phyloP scores from a whole-genome alignment of 30 jellyfish, hydroid and myxozoan species.

The Chrysaora quinquecirrha region DNA sequence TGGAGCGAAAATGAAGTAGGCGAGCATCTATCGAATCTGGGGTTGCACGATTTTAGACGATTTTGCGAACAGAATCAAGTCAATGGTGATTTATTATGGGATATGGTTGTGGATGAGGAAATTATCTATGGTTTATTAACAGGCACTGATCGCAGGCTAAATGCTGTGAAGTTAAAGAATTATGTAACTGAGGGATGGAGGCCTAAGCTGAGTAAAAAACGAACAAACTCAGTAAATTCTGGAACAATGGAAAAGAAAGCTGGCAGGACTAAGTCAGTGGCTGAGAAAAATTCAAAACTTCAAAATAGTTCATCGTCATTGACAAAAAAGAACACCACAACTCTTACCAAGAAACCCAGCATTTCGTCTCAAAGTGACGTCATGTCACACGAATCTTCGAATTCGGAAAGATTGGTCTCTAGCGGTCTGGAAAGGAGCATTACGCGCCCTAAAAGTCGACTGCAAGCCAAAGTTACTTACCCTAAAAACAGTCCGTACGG shows the following conservation, averaged over 20 bases:
- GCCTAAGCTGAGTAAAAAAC: constrained; percentile 60
- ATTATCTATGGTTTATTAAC: constrained; percentile 47
- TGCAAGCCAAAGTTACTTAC: constrained; percentile 43
- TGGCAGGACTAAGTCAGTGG: neutral
- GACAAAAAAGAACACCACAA: neutral
- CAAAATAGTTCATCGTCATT: neutral
- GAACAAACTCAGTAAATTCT: neutral
- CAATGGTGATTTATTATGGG: constrained; percentile 90
- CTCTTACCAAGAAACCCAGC: constrained; percentile 10
- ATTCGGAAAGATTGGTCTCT: neutral
- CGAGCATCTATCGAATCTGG: constrained; percentile 66
- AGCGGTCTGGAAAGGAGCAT: neutral
- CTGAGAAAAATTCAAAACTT: neutral
- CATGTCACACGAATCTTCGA: neutral
- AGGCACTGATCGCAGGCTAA: constrained; percentile 72
- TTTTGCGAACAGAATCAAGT: constrained; percentile 85
- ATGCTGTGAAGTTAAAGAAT: constrained; percentile 79
- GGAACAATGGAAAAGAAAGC: constrained; percentile 2
- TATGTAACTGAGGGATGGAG: constrained; percentile 94
- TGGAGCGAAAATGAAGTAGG: constrained; percentile 88
- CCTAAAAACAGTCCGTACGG: constrained; percentile 62
- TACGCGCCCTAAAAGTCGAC: constrained; percentile 16
- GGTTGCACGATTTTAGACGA: constrained; percentile 63
- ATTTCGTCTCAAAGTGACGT: neutral
- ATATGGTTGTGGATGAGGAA: constrained; percentile 86